These are phyloP conservation scores for Opisthocomus hoazin DNA, from an alignment of 2,113 vertebrate genomes.

Conservation along the genomic window DNA sequence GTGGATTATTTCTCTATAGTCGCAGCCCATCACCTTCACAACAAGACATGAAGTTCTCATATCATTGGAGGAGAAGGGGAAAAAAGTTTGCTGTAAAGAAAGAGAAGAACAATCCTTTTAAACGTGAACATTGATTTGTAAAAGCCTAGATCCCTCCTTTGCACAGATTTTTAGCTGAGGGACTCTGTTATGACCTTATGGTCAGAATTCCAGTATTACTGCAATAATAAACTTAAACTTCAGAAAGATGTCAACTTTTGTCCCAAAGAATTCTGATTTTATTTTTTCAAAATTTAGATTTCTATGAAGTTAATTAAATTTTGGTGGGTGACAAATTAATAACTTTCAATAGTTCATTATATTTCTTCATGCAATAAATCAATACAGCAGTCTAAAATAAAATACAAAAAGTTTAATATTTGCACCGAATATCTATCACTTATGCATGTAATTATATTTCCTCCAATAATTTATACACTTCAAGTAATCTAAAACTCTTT, in stretches of 20 bases:
- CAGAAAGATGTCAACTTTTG: not conserved
- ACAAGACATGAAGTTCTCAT: not conserved
- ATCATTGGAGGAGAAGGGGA: not conserved
- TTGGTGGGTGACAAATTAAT: not conserved
- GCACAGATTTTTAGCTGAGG: not conserved
- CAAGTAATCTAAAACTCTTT: not conserved
- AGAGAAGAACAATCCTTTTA: not conserved
- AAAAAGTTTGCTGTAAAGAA: not conserved
- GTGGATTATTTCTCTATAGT: not conserved
- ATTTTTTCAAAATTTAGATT: not conserved
- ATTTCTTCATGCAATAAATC: not conserved
- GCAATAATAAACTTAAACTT: not conserved
- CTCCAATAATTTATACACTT: not conserved
- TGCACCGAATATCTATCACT: not conserved
- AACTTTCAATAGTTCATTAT: not conserved
- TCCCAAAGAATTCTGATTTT: not conserved
- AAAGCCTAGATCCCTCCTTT: not conserved
- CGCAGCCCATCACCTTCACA: not conserved
- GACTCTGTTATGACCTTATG: fast-evolving
- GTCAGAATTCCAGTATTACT: not conserved
- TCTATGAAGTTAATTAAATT: not conserved
- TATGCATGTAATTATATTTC: not conserved
- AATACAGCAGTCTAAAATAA: not conserved
- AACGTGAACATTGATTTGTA: not conserved
- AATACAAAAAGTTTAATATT: not conserved